These are phyloP conservation scores for Oscheius sp. DNA, from an alignment of 2,888 invertebrate genomes.

Conservation along the genomic window DNA sequence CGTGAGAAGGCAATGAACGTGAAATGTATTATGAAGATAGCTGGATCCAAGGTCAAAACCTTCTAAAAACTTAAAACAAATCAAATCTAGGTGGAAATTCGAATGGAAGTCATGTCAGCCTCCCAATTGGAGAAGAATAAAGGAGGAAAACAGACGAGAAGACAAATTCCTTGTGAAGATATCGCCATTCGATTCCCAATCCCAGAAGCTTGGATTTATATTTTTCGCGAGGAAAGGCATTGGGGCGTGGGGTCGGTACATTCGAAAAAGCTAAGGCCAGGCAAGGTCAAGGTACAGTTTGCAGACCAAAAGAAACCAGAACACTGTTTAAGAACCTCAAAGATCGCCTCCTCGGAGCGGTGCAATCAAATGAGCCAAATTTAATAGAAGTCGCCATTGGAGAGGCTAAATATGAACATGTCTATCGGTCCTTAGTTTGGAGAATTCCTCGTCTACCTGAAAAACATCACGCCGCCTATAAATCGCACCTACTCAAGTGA, in stretches of 20 bases:
- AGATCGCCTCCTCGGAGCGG: conserved; percentile 78
- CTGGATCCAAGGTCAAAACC: conserved; percentile 66
- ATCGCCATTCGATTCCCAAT: conserved; percentile 91
- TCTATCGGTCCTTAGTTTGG: conserved; percentile 91
- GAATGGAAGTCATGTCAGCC: conserved; percentile 93
- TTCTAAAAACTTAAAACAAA: not conserved
- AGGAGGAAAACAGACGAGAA: conserved; percentile 91
- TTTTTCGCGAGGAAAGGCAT: conserved; percentile 89
- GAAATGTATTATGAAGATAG: conserved; percentile 78
- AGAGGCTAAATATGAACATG: conserved; percentile 57
- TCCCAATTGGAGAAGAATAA: conserved; percentile 74
- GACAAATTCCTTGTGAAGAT: conserved; percentile 93
- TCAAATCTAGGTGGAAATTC: conserved; percentile 82
- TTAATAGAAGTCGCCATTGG: conserved; percentile 79
- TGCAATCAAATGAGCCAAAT: conserved; percentile 87
- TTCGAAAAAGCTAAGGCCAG: conserved; percentile 79
- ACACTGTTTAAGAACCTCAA: conserved; percentile 63
- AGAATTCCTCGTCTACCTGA: conserved; percentile 95
- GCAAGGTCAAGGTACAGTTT: conserved; percentile 74
- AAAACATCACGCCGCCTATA: conserved; percentile 98
- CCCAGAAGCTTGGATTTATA: conserved; percentile 98
- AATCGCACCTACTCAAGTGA: conserved; percentile 86
- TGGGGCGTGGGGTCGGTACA: conserved; percentile 97
- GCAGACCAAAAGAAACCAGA: not conserved
- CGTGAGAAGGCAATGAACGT: conserved; percentile 94